Percentiles rank a stretch among this genome's conserved stretches.
Conservation (phyloP, 2,797 vertebrate genomes). For the Falco rusticolus region DNA sequence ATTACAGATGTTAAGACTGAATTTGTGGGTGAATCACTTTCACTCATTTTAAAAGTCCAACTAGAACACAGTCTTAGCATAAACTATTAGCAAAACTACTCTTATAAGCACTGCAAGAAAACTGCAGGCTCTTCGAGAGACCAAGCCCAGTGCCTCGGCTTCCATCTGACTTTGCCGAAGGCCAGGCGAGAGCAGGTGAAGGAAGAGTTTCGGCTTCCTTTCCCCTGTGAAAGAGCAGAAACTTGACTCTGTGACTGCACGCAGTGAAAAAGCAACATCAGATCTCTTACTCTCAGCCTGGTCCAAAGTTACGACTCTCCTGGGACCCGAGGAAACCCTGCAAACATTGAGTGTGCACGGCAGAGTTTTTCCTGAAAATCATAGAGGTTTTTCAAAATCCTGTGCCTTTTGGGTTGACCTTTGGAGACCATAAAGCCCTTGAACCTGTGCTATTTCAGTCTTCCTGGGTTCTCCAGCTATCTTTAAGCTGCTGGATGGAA, state of each 20-base stretch:
- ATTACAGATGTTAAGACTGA: not conserved
- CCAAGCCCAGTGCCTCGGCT: not conserved
- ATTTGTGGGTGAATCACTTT: not conserved
- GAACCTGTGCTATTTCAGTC: not conserved
- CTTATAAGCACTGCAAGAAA: not conserved
- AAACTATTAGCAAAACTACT: not conserved
- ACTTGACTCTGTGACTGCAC: not conserved
- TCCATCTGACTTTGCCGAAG: not conserved
- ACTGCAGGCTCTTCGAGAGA: not conserved
- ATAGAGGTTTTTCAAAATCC: not conserved
- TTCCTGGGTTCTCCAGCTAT: not conserved
- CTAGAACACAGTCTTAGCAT: not conserved
- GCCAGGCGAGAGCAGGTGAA: not conserved
- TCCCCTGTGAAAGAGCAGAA: not conserved
- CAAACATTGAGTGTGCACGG: not conserved
- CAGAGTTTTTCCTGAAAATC: not conserved
- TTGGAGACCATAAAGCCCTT: not conserved
- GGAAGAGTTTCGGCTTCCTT: conserved; percentile 5
- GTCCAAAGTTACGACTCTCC: not conserved
- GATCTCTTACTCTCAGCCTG: not conserved
- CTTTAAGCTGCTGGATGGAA: not conserved
- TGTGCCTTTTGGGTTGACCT: not conserved
- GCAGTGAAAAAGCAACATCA: not conserved
- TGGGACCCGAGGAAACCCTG: not conserved
- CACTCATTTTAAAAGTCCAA: not conserved